A percentile compares a stretch with the other conserved stretches of the same genome.
Evolutionary conservation across 2,888 invertebrate genomes (phyloP).

Genomic region (Alentia gelatinosa): DNA sequence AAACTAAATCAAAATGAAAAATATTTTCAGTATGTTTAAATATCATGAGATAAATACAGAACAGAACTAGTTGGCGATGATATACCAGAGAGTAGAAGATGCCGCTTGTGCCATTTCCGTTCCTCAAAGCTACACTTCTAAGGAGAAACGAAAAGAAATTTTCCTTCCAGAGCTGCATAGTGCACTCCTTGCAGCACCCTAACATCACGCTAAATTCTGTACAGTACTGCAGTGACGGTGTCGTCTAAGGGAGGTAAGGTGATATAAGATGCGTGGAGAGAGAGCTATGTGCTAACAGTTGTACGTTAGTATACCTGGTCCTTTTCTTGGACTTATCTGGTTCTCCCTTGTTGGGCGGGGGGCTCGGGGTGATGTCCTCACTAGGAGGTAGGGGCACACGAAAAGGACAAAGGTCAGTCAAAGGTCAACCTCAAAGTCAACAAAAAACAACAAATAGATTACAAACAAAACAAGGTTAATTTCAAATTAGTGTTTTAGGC

Average conservation of each 20-base stretch:
- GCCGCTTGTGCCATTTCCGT: neutral
- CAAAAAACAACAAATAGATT: neutral
- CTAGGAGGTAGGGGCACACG: conserved; percentile 3
- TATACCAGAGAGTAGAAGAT: neutral
- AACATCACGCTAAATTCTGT: no score
- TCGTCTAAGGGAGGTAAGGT: no score
- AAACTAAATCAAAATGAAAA: no score
- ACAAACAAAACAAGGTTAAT: neutral
- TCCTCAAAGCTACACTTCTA: no score
- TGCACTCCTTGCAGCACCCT: no score
- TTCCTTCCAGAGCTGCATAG: no score
- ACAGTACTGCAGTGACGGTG: no score
- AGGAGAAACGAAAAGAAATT: no score
- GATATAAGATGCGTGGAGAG: neutral
- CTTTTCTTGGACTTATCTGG: conserved; percentile 34
- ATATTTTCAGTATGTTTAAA: no score
- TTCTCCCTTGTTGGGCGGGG: conserved; percentile 51
- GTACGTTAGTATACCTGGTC: conserved; percentile 28
- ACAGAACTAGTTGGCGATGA: neutral
- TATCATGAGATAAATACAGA: neutral
- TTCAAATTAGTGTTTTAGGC: neutral
- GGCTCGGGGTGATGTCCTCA: conserved; percentile 38
- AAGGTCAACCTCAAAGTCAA: neutral
- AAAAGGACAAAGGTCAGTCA: conserved; percentile 27
- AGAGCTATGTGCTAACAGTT: neutral